Percentiles rank a stretch among this genome's conserved stretches.
These are phyloP conservation scores for Anabacerthia variegaticeps DNA, from an alignment of 2,797 vertebrate species.

Conservation along the genomic window DNA sequence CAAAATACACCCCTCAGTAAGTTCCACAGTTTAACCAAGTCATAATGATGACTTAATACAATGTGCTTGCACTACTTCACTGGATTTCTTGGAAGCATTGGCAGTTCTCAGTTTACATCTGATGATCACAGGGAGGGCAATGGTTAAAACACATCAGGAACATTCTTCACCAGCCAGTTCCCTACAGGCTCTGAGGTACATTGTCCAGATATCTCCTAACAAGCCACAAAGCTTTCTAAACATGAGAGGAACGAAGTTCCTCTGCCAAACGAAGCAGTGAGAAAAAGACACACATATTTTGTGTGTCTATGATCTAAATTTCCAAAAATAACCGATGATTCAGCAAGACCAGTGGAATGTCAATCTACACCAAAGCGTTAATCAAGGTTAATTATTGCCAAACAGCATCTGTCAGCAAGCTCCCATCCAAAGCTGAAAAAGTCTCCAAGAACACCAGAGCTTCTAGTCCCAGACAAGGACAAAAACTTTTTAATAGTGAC, in stretches of 20 bases:
- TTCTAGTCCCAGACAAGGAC: not conserved
- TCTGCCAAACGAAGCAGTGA: not conserved
- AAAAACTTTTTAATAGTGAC: not conserved
- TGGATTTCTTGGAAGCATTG: not conserved
- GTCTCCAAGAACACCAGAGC: not conserved
- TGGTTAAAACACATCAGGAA: not conserved
- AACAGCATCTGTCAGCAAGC: not conserved
- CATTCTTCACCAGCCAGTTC: not conserved
- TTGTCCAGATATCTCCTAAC: not conserved
- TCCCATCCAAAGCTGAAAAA: not conserved
- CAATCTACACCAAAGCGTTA: not conserved
- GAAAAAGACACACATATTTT: not conserved
- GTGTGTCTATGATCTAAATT: not conserved
- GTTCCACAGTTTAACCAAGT: not conserved
- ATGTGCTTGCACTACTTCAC: not conserved
- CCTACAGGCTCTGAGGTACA: not conserved
- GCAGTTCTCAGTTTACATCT: not conserved
- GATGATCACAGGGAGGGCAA: not conserved
- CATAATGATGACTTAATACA: not conserved
- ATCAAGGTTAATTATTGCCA: not conserved
- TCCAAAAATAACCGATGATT: not conserved
- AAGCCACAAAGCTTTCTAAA: not conserved
- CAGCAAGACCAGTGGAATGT: not conserved
- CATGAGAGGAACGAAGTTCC: not conserved
- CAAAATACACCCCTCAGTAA: not conserved